Evolutionary conservation across 2,888 invertebrate species (phyloP), one percentile per base, ranked within the genome.

Genomic region (Amorpha juglandis): DNA sequence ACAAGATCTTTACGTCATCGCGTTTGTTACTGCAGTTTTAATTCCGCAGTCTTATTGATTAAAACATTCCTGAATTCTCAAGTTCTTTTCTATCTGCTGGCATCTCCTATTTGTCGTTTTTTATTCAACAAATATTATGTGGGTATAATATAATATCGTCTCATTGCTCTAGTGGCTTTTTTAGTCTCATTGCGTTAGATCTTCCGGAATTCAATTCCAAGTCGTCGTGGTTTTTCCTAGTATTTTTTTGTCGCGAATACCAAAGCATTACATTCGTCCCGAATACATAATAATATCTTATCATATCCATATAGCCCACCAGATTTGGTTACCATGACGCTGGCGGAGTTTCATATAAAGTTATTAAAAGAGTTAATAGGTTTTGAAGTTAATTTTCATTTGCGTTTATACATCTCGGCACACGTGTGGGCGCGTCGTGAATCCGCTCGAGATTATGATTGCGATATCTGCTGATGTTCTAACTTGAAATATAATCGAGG

Each of bases 21-120:
- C 38, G 12, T 42, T 58, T 58, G 42, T 42, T 19, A 38, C 38
- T 42, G 63, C 53, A 69, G 55, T n/a, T 1, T 12, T 58, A 19
- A 58, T 42, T 58, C 19, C 11, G 58, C 58, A 58, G 58, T 58
- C 58, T 58, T 58, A 58, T 58, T 58, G 38, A 58, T 58, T 58
- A 38, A 58, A 35, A 55, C 35, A 33, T 55, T 9, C 35, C 9
- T 33, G 55, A 55, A 55, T 14, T 33, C 16, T 55, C n/a, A 55
- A 58, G 55, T 16, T 58, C 11, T 16, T 38, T 58, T 58, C 19
- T 8, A 58, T 19, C 38, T 38, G 9, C 38, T 11, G 38, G 7
- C 35, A n/a, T 35, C 35, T 6, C 7, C 7, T 7, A 35, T 35
- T 35, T 3, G 35, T 35, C 11, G 11, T 42, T 11, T 42, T 42